These are phyloP conservation scores for Climacteris rufus DNA, from an alignment of 2,113 vertebrate genomes.

Conservation along the genomic window DNA sequence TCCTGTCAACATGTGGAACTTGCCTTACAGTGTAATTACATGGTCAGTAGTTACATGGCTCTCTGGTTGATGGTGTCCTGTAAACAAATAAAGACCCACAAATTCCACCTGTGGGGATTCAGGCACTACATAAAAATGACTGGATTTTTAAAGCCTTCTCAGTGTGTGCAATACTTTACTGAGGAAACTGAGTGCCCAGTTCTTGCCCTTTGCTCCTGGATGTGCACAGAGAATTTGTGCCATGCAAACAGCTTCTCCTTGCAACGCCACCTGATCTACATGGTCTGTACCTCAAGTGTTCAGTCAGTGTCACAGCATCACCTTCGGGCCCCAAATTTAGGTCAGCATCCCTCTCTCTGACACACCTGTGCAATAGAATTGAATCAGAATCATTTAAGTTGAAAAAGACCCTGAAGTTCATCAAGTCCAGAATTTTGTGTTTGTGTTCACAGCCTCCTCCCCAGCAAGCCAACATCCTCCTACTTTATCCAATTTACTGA, in stretches of 20 bases:
- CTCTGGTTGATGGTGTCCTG: conserved; percentile 15
- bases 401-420: background rate
- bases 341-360: background rate
- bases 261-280: background rate
- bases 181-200: background rate
- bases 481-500: background rate
- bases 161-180: background rate
- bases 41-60: conserved; percentile 57
- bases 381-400: background rate
- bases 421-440: background rate
- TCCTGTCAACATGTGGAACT: conserved; percentile 46
- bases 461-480: background rate
- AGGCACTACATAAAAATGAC: background rate
- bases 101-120: background rate
- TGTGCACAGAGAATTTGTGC: background rate
- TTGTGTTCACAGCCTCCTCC: background rate
- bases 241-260: background rate
- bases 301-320: background rate
- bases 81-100: conserved; percentile 45
- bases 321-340: background rate
- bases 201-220: background rate
- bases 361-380: background rate
- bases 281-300: background rate
- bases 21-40: conserved; percentile 62
- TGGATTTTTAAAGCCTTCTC: background rate